Percentiles rank a stretch among this genome's conserved stretches.
Conservation (phyloP, 1,140 invertebrate genomes). For the Chironomus striatipennis region DNA sequence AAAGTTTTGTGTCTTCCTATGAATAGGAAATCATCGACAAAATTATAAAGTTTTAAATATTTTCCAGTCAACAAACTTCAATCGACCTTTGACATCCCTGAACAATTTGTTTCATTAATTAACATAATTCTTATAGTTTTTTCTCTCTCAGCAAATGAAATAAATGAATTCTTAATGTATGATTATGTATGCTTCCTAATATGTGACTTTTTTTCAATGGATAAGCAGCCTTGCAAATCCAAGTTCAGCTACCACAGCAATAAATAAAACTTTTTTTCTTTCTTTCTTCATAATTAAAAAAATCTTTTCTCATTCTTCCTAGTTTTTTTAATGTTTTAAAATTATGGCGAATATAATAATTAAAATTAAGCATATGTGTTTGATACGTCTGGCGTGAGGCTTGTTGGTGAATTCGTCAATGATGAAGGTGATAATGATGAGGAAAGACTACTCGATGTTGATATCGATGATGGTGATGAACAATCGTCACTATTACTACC, state of each 20-base stretch:
- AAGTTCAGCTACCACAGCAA: conserved; percentile 19
- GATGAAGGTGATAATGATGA: background rate
- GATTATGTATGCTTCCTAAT: conserved; percentile 13
- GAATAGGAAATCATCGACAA: too few species aligned
- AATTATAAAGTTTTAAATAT: too few species aligned
- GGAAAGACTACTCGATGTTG: background rate
- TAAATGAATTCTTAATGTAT: background rate
- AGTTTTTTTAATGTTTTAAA: background rate
- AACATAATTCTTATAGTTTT: background rate
- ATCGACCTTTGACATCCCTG: background rate
- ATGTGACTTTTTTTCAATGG: background rate
- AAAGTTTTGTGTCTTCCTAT: too few species aligned
- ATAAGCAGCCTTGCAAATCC: background rate
- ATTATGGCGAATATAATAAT: background rate
- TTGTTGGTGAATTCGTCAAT: conserved; percentile 4
- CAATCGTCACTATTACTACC: background rate
- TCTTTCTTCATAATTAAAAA: background rate
- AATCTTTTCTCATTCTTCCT: background rate
- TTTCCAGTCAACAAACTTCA: background rate
- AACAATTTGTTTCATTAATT: background rate
- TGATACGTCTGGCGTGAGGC: background rate
- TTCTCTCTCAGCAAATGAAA: background rate
- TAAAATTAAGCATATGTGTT: background rate
- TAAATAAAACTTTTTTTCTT: conserved; percentile 13
- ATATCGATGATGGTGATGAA: background rate